phyloP scores from a whole-genome alignment of 2,888 invertebrate species.

The Meteorus colon region DNA sequence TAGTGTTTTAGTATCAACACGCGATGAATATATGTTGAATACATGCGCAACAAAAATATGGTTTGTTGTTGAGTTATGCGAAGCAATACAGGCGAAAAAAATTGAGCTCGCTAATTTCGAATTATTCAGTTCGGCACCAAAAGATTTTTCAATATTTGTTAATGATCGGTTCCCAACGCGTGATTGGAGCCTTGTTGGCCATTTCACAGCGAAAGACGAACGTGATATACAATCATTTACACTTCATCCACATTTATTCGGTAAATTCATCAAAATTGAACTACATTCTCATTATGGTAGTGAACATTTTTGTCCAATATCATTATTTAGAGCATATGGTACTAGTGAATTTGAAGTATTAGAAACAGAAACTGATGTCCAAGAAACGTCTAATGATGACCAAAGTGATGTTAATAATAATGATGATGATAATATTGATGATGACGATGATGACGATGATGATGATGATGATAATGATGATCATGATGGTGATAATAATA shows the following conservation, averaged over 20 bases:
- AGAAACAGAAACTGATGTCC: constrained; percentile 81
- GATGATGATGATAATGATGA: constrained; percentile 75
- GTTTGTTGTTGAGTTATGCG: constrained; percentile 98
- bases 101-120: constrained; percentile 98
- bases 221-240: constrained; percentile 90
- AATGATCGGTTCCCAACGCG: constrained; percentile 93
- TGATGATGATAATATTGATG: too few species aligned
- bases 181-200: constrained; percentile 93
- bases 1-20: constrained; percentile 89
- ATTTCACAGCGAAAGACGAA: constrained; percentile 90
- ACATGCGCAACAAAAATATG: constrained; percentile 94
- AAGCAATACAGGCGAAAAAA: constrained; percentile 95
- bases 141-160: constrained; percentile 90
- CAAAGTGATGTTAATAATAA: constrained; percentile 61
- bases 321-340: constrained; percentile 94
- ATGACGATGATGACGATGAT: constrained; percentile 75
- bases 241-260: constrained; percentile 86
- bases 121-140: constrained; percentile 96
- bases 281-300: constrained; percentile 95
- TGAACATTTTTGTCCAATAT: constrained; percentile 98
- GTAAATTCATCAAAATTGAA: constrained; percentile 93
- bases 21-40: constrained; percentile 98
- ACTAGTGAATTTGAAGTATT: constrained; percentile 94
- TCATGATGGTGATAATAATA: constrained; percentile 63
- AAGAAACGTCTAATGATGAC: constrained; percentile 80